A percentile compares a stretch with the other conserved stretches of the same genome.
Evolutionary conservation across 2,113 vertebrate species (phyloP).

Genomic region (Corythornis vintsioides): DNA sequence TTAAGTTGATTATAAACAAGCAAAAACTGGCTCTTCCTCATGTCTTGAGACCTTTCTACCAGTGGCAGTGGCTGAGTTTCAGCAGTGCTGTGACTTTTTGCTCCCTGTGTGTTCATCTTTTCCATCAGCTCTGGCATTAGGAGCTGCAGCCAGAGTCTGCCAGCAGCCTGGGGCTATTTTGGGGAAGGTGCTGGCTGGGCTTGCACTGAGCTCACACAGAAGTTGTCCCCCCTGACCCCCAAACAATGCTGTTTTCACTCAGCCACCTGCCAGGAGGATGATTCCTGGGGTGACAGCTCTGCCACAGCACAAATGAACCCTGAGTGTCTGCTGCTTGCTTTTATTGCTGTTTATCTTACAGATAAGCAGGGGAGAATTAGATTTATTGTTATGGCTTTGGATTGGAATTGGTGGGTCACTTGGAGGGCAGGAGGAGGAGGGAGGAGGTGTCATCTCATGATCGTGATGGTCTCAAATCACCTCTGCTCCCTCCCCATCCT

Average conservation of each 20-base stretch:
- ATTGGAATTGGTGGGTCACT: background rate
- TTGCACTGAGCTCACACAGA: background rate
- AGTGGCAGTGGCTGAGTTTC: background rate
- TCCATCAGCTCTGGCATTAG: background rate
- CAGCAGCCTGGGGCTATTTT: no score
- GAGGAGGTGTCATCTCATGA: fast-evolving
- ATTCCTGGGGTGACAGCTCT: background rate
- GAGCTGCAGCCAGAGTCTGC: background rate
- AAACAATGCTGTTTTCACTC: background rate
- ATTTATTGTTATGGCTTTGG: background rate
- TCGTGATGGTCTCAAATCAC: background rate
- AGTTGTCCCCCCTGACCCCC: background rate
- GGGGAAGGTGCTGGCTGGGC: background rate
- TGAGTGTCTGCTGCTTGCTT: background rate
- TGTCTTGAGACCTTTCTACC: background rate
- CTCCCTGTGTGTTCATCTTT: background rate
- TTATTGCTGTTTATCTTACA: background rate
- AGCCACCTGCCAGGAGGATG: fast-evolving
- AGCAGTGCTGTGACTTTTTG: background rate
- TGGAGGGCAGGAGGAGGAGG: background rate
- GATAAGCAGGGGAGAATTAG: background rate
- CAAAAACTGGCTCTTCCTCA: background rate
- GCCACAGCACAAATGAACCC: fast-evolving
- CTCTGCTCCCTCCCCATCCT: background rate
- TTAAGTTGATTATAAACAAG: background rate